These are phyloP conservation scores for Drosophila persimilis DNA, from an alignment of 1,140 invertebrate genomes.

Conservation along the genomic window DNA sequence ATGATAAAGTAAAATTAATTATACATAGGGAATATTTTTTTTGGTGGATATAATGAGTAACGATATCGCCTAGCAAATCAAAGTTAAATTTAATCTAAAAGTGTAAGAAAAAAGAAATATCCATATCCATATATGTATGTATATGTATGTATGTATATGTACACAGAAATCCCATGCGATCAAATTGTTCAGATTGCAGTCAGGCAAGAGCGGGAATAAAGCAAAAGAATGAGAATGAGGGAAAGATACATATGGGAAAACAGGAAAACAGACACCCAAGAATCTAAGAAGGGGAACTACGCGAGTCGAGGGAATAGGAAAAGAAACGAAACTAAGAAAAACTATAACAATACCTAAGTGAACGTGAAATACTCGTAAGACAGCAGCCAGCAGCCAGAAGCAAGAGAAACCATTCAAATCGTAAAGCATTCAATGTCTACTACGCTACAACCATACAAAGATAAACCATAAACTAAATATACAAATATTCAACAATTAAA, in stretches of 20 bases:
- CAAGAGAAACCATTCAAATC: constrained; percentile 32
- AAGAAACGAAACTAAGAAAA: constrained; percentile 10
- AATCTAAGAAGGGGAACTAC: background rate
- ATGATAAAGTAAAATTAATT: constrained; percentile 48
- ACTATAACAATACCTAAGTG: constrained; percentile 47
- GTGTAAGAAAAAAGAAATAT: constrained; percentile 24
- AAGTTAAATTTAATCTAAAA: constrained; percentile 55
- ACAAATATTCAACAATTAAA: constrained; percentile 44
- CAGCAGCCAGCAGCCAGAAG: constrained; percentile 24
- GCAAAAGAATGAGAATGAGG: background rate
- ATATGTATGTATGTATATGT: background rate
- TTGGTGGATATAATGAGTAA: constrained; percentile 14
- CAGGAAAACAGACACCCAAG: background rate
- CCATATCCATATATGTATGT: constrained; percentile 17
- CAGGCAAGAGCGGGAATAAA: background rate
- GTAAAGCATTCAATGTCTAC: constrained; percentile 78
- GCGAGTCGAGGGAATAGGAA: constrained; percentile 22
- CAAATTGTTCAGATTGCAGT: no score
- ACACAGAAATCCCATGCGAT: background rate
- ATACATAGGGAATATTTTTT: constrained; percentile 52
- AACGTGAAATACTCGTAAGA: constrained; percentile 31
- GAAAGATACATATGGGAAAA: no score
- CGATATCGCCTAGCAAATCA: constrained; percentile 70
- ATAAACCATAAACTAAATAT: constrained; percentile 28
- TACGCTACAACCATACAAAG: constrained; percentile 61